Base-by-base conservation (phyloP, 2,797 vertebrate genomes). In the Anniella stebbinsi region DNA sequence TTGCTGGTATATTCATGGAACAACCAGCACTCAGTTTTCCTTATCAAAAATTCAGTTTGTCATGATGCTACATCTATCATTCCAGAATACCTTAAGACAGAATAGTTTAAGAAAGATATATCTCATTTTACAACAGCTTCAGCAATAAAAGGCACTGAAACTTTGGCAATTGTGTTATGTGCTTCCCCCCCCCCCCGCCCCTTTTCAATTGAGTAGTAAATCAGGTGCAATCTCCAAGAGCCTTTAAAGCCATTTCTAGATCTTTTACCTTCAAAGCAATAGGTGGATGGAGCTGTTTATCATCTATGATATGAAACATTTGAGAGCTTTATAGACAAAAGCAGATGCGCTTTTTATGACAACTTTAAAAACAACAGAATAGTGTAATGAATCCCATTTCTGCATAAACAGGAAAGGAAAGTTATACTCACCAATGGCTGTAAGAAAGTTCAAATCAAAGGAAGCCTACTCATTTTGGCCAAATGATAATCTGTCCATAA, bases 241-340 rank as follows among this genome's bases (percentile, higher is more conserved):
- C 86, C 89, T 69, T 76, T 87, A 77, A 87, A 90, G 87, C 41
- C 25, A 48, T 87, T 87, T 87, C 80, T n/a, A 77, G 85, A 87
- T 87, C 80, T 77, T 90, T 90, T 87, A 77, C 85, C 80, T 90
- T n/a, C 28, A 87, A 90, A 87, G 73, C 51, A 9, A 82, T 15
- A 70, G 70, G 57, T 57, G 70, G 78, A 67, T 90, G 72, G 48
- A 76, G 60, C 76, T 87, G 85, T 83, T 90, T 83, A 87, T 90
- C 80, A 83, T 90, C 86, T 87, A 69, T 75, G 78, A 77, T 83
- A 83, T 70, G 89, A 87, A 90, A 87, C 48, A 80, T 82, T 77
- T 87, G 80, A 90, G 85, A 83, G 85, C 80, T 90, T 90, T 90
- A 90, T 87, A 76, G 89, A 66, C 89, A 82, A 87, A 77, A 90